Percentiles rank a stretch among this genome's conserved stretches.
Conservation (phyloP, 2,113 vertebrate genomes). For the Chlorodrepanis virens region DNA sequence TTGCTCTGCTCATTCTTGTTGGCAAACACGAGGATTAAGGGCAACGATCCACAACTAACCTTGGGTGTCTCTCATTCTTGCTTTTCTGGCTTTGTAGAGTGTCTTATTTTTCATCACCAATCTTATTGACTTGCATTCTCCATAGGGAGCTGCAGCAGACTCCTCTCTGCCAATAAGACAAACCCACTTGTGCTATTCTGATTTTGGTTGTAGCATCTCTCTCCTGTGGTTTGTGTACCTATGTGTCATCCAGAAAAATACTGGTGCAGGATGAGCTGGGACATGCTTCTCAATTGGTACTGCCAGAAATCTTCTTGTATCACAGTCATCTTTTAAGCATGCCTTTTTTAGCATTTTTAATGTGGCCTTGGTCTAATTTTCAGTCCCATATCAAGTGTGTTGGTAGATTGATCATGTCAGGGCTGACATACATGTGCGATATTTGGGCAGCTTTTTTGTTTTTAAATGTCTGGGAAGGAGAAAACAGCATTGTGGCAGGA, state of each 20-base stretch:
- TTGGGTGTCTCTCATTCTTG: neutral
- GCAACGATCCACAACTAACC: neutral
- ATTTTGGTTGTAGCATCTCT: neutral
- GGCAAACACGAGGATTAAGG: neutral
- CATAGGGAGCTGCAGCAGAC: neutral
- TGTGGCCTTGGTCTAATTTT: neutral
- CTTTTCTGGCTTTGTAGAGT: neutral
- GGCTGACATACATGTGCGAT: neutral
- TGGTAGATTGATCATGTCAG: neutral
- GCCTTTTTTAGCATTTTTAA: neutral
- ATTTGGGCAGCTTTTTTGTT: neutral
- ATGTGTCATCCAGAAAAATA: neutral
- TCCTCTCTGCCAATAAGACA: neutral
- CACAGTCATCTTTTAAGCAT: neutral
- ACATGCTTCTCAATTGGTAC: neutral
- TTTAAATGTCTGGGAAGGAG: neutral
- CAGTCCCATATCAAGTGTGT: neutral
- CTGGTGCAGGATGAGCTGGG: neutral
- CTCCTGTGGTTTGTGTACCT: neutral
- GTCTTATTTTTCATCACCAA: constrained; percentile 25
- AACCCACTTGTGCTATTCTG: neutral
- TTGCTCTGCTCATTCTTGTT: neutral
- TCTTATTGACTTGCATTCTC: constrained; percentile 4
- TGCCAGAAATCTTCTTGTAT: neutral
- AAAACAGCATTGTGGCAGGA: neutral